Evolutionary conservation across 2,888 invertebrate species (phyloP).

Genomic region (Pteria penguin): DNA sequence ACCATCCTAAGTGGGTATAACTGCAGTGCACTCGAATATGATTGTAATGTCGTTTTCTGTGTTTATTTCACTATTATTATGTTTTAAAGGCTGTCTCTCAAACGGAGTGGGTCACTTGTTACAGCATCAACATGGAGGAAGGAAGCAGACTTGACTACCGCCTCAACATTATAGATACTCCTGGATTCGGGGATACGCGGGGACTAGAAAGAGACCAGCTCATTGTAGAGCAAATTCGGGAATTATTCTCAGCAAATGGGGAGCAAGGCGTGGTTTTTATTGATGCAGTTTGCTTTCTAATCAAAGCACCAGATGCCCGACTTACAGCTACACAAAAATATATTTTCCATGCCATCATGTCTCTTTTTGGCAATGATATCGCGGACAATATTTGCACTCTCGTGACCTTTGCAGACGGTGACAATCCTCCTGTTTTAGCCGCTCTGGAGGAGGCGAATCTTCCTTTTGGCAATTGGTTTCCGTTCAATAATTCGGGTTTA

Average conservation of each 20-base stretch:
- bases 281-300: slow-evolving; percentile 23
- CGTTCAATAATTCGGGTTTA: slow-evolving; percentile 55
- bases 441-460: slow-evolving; percentile 48
- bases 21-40: no score
- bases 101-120: slow-evolving; percentile 46
- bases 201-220: slow-evolving; percentile 32
- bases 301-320: slow-evolving; percentile 15
- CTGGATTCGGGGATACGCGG: slow-evolving; percentile 42
- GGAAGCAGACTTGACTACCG: slow-evolving; percentile 31
- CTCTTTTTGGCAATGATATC: slow-evolving; percentile 55
- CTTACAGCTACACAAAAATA: slow-evolving; percentile 3
- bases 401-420: slow-evolving; percentile 57
- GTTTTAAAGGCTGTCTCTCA: slow-evolving; percentile 28
- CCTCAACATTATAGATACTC: slow-evolving; percentile 45
- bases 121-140: slow-evolving; percentile 19
- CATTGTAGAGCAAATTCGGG: slow-evolving; percentile 29
- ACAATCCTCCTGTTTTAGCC: slow-evolving; percentile 49
- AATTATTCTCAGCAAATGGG: slow-evolving; percentile 23
- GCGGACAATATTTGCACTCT: slow-evolving; percentile 47
- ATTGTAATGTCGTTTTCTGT: no score
- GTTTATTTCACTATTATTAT: no score
- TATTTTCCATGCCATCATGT: slow-evolving; percentile 36
- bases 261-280: slow-evolving; percentile 3
- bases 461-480: slow-evolving; percentile 40
- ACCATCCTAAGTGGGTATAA: no score